These are phyloP conservation scores for Hermaeophaga mercurialis DNA, from an alignment of 2,888 invertebrate genomes.

Conservation along the genomic window DNA sequence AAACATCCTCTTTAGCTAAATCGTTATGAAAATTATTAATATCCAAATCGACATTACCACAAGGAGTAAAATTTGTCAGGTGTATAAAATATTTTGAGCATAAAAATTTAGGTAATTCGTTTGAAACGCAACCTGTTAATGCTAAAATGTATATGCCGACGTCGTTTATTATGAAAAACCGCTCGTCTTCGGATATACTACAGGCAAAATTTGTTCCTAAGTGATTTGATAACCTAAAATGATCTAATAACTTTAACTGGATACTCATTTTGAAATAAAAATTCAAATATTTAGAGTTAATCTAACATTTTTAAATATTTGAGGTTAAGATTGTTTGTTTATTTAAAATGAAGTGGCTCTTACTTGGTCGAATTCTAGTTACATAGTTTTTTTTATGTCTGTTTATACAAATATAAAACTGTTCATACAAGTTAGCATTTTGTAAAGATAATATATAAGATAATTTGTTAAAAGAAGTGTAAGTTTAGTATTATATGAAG, in stretches of 20 bases:
- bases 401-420: too few species aligned
- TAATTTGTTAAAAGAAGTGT: too few species aligned
- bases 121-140: conserved; percentile 44
- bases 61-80: conserved; percentile 40
- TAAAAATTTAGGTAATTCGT: conserved; percentile 40
- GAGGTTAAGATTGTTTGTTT: too few species aligned
- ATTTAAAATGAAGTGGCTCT: too few species aligned
- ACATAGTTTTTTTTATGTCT: too few species aligned
- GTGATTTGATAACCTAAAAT: conserved; percentile 43
- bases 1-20: conserved; percentile 43
- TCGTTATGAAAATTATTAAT: conserved; percentile 43
- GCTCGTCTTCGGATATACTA: conserved; percentile 48
- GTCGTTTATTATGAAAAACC: conserved; percentile 47
- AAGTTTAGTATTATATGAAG: too few species aligned
- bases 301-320: too few species aligned
- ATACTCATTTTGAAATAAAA: conserved; percentile 33
- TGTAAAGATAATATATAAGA: too few species aligned
- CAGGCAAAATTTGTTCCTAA: conserved; percentile 45
- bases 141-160: conserved; percentile 47
- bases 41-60: conserved; percentile 45
- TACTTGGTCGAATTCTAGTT: too few species aligned
- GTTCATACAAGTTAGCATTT: too few species aligned
- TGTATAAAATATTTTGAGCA: conserved; percentile 45
- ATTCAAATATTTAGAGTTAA: too few species aligned
- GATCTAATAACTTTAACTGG: conserved; percentile 45